Conservation (phyloP, 2,113 vertebrate species). For the Podiceps cristatus region DNA sequence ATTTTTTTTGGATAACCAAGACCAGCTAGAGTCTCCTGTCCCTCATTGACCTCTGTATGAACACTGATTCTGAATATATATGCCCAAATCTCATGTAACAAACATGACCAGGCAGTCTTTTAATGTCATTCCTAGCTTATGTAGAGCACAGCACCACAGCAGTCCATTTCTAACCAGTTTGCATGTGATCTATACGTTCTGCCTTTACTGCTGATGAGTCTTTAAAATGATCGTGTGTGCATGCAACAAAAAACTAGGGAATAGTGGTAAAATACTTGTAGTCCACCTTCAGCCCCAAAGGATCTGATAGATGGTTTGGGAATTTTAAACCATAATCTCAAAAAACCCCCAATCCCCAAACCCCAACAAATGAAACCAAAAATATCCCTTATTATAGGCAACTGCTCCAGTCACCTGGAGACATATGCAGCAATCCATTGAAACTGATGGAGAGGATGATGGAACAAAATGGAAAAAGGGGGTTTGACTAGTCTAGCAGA, state of each 20-base stretch:
- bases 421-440: background rate
- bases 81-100: background rate
- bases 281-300: background rate
- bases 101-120: background rate
- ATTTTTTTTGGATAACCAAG: slow-evolving; percentile 12
- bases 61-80: background rate
- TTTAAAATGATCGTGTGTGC: background rate
- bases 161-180: background rate
- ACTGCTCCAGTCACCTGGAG: background rate
- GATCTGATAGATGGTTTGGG: background rate
- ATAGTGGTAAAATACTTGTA: background rate
- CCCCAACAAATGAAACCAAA: background rate
- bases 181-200: background rate
- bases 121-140: background rate
- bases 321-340: background rate
- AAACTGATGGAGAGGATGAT: background rate
- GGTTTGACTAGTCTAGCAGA: slow-evolving; percentile 17
- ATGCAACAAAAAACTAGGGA: background rate
- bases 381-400: background rate
- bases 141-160: background rate
- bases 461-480: background rate
- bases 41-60: background rate
- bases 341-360: background rate
- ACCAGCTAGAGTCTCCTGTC: background rate
- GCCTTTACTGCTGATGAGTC: background rate